Evolutionary conservation across 2,888 invertebrate species (phyloP), one percentile per base, ranked within the genome.

Genomic region (Hydrotaea cyrtoneurina): DNA sequence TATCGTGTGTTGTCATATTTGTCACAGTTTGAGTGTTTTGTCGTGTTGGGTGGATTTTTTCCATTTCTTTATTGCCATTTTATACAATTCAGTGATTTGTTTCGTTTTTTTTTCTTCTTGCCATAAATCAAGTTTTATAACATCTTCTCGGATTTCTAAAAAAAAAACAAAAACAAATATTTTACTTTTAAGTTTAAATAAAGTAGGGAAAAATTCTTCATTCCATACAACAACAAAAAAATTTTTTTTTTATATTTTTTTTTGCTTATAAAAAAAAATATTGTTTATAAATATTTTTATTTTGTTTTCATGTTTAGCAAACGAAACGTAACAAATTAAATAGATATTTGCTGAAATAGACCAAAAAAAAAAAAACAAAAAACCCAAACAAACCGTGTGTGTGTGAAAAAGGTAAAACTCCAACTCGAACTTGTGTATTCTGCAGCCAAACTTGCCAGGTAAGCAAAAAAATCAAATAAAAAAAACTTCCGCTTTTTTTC

Each of bases 1-100:
- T 57, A 36, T 7, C n/a, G 39, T 46, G 11, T 64, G 55, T 57
- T 74, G 73, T 46, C 59, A 74, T 46, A 59, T 69, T 74, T 59
- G 39, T 46, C 17, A 59, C 36, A 73, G 57, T 19, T 74, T 62
- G 43, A 55, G 43, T 53, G 50, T 72, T 17, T 72, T 72, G 13
- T 31, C 71, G 17, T 71, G 17, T 59, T 26, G 15, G 2, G 11
- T 15, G 15, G n/a, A 31, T 62, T 31, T 62, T 26, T 23, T 59
- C 13, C 13, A 23, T 50, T 23, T 13, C 50, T 59, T 26, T 26
- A 23, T 50, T 23, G 23, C 50, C 46, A 21, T 59, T 81, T 64
- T 62, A n/a, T 85, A 55, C 85, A 53, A 82, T n/a, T 46, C 66
- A 82, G 43, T 82, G 74, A 82, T 55, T 81, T n/a, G n/a, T n/a